Base-by-base conservation (phyloP, 2,888 invertebrate genomes). In the Dryocosmus kuriphilus region DNA sequence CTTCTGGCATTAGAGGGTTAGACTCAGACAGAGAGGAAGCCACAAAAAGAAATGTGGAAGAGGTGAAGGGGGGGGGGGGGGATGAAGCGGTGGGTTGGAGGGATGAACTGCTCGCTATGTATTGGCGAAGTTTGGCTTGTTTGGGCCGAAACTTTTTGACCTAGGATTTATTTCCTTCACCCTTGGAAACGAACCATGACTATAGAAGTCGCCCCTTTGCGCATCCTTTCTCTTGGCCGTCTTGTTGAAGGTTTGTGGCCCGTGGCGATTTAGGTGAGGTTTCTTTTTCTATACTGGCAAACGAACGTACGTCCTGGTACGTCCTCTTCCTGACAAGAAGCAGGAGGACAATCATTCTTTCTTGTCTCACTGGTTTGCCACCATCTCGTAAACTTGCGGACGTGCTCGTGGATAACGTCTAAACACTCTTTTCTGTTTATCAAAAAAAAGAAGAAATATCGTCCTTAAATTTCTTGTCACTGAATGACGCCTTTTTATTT, bases 211-310 rank as follows among this genome's bases (percentile, higher is more conserved):
- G 2, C 22, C 35, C 60, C 35, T 74, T 38, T 24, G 61, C 74
- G 14, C 55, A 19, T 14, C 61, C 38, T 41, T 74, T 30, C 27
- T 74, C 19, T 27, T 38, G 38, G 41, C 35, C 27, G 74, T 38
- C 74, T 35, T 61, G 38, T 61, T 27, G 75, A 75, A 75, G 75
- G 51, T 75, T 75, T 75, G 75, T 75, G 75, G 75, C 75, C 75
- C 75, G 62, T 75, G 62, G 75, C 75, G 75, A 75, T 75, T 75
- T 75, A 62, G 30, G 46, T 62, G 75, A 61, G 27, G 22, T 55
- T 74, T 57, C 74, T 74, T 74, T 30, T 51, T n/a, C 46, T 46
- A n/a, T n/a, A 19, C 41, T 46, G 11, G 61, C 46, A 62, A 62
- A 75, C 32, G 62, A 75, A 75, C 75, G 38, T 41, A 27, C n/a